Evolutionary conservation across 2,113 vertebrate species (phyloP).

Genomic region (Megaleporinus macrocephalus): DNA sequence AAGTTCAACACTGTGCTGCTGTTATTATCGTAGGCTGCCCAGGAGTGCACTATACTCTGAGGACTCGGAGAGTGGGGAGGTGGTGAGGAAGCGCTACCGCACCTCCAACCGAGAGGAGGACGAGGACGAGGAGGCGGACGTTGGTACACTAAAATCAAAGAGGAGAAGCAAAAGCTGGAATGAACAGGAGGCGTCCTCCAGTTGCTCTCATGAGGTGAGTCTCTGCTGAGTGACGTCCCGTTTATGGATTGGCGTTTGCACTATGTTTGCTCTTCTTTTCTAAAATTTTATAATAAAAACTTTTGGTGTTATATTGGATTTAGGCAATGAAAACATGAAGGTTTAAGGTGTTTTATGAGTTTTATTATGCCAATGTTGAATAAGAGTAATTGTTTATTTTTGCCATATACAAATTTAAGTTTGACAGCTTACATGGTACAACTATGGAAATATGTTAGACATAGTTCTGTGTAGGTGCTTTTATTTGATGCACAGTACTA

Average conservation of each 20-base stretch:
- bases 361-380: too few species aligned
- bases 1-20: conserved; percentile 35
- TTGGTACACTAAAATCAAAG: conserved; percentile 76
- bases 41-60: conserved; percentile 87
- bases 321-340: neutral
- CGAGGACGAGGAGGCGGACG: conserved; percentile 81
- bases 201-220: conserved; percentile 87
- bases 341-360: too few species aligned
- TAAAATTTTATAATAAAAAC: neutral
- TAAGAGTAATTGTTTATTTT: too few species aligned
- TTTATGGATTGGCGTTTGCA: neutral
- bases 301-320: neutral
- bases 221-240: neutral
- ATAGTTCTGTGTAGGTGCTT: too few species aligned
- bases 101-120: conserved; percentile 82
- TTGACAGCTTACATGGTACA: too few species aligned
- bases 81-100: conserved; percentile 85
- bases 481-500: too few species aligned
- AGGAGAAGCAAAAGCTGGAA: conserved; percentile 87
- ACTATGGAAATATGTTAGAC: too few species aligned
- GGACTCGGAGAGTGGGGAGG: conserved; percentile 88
- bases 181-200: conserved; percentile 80
- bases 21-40: conserved; percentile 82
- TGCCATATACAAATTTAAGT: too few species aligned
- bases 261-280: neutral